Evolutionary conservation across 2,797 vertebrate species (phyloP).

Genomic region (Knipowitschia caucasica): DNA sequence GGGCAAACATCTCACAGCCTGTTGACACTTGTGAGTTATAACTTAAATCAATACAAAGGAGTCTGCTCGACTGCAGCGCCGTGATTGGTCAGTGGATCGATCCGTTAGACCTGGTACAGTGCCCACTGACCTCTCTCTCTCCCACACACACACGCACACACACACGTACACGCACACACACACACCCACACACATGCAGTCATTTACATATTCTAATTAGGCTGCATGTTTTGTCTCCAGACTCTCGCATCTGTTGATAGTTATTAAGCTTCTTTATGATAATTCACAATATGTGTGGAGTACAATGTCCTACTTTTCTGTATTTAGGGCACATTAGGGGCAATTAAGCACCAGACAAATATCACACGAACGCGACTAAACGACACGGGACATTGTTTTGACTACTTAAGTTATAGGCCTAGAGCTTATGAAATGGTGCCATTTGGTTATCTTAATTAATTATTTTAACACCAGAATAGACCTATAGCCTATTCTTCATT

Average conservation of each 20-base stretch:
- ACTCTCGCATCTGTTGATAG: slow-evolving; percentile 61
- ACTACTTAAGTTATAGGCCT: neutral
- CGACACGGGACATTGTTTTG: slow-evolving; percentile 1
- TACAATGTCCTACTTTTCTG: slow-evolving; percentile 46
- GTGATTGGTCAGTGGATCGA: slow-evolving; percentile 30
- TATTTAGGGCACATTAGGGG: slow-evolving; percentile 62
- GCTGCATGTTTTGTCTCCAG: slow-evolving; percentile 57
- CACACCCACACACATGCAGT: slow-evolving; percentile 2
- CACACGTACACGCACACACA: too few species aligned
- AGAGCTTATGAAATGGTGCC: neutral
- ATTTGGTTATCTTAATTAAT: neutral
- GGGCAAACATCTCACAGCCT: neutral
- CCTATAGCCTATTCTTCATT: too few species aligned
- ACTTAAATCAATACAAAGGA: slow-evolving; percentile 21
- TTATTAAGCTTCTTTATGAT: slow-evolving; percentile 36
- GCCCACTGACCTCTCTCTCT: too few species aligned
- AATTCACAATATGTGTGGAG: slow-evolving; percentile 41
- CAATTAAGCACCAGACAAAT: slow-evolving; percentile 47
- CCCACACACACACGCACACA: too few species aligned
- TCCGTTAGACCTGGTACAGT: slow-evolving; percentile 30
- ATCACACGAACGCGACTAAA: neutral
- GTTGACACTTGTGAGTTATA: neutral
- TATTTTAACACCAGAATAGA: neutral
- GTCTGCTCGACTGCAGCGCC: neutral
- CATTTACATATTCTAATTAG: slow-evolving; percentile 73